Evolutionary conservation across 2,113 vertebrate species (phyloP).

Genomic region (Urocolius indicus): DNA sequence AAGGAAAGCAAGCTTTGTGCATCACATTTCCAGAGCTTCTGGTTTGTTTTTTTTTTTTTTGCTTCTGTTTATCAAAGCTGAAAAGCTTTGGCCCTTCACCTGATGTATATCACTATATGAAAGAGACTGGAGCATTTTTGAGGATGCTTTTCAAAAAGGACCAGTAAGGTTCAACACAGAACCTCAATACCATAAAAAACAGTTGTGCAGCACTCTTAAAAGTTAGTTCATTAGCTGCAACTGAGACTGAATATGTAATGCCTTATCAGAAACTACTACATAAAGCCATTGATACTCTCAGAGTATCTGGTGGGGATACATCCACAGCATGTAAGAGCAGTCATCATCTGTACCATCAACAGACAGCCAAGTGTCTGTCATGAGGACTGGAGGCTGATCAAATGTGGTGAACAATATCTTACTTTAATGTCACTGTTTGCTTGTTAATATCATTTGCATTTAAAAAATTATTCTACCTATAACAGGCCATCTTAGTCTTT

Average conservation of each 20-base stretch:
- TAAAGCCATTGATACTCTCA: neutral
- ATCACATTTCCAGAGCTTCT: neutral
- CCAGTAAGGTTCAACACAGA: neutral
- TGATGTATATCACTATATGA: neutral
- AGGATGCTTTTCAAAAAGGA: neutral
- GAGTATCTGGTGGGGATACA: too few relatives aligned
- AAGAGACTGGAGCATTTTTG: neutral
- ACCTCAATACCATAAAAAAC: neutral
- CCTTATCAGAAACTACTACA: neutral
- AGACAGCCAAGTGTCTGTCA: neutral
- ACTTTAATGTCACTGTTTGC: neutral
- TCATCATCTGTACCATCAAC: neutral
- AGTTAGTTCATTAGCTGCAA: neutral
- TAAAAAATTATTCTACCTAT: neutral
- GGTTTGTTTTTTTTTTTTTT: neutral
- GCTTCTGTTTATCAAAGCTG: neutral
- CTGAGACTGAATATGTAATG: neutral
- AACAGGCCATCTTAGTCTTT: neutral
- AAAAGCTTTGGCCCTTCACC: neutral
- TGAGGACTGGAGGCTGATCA: neutral
- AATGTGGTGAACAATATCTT: neutral
- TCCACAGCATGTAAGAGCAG: neutral
- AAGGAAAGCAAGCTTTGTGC: neutral
- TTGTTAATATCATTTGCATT: neutral
- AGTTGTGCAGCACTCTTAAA: accelerated